These are phyloP conservation scores for Actinostola sp. DNA, from an alignment of 92 coral and sea anemone genomes.

Conservation along the genomic window DNA sequence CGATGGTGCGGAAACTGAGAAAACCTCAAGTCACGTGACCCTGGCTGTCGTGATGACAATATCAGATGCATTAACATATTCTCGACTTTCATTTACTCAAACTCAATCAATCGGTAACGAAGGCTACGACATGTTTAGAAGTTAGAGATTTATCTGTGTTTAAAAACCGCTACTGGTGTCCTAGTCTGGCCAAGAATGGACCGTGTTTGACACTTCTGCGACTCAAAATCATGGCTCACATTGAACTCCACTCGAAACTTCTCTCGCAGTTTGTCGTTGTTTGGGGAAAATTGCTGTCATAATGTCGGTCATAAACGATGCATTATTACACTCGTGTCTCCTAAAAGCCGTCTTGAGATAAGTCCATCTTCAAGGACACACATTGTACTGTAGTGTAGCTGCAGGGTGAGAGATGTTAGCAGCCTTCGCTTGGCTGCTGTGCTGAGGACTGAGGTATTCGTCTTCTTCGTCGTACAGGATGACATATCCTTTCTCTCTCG, in stretches of 20 bases:
- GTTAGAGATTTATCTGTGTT: too few relatives aligned
- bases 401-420: background rate
- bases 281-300: background rate
- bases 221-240: too few relatives aligned
- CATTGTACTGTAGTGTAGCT: background rate
- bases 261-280: background rate
- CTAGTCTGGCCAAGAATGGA: too few relatives aligned
- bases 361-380: background rate
- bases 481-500: background rate
- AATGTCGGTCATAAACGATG: background rate
- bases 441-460: background rate
- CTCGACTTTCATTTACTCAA: background rate
- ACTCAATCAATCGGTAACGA: background rate
- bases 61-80: background rate
- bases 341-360: background rate
- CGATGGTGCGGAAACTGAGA: background rate
- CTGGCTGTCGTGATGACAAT: constrained; percentile 16
- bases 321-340: background rate
- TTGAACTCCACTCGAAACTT: background rate
- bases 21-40: constrained; percentile 7
- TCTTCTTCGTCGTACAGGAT: background rate
- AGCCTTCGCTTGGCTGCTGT: background rate
- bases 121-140: background rate
- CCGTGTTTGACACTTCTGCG: too few relatives aligned
- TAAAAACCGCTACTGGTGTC: background rate